Percentiles rank a stretch among this genome's conserved stretches.
Evolutionary conservation across 2,797 vertebrate species (phyloP).

Genomic region (Hozukius guyotensis): DNA sequence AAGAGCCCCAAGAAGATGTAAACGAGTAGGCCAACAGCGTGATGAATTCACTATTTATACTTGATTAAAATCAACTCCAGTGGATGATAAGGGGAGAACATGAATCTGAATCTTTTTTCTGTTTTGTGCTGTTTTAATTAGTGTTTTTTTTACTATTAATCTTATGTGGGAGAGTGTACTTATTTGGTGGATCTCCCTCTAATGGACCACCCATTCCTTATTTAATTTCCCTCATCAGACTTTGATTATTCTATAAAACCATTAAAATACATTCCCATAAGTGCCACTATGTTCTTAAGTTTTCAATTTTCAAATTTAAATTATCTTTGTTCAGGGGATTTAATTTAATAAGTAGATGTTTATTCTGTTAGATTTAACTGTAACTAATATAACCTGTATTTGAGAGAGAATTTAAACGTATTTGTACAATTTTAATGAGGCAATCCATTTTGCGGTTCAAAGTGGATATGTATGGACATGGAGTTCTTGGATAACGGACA

Average conservation of each 20-base stretch:
- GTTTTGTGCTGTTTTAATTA: not conserved
- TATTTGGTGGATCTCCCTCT: not conserved
- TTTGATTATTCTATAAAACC: not conserved
- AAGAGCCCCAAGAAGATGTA: conserved; percentile 27
- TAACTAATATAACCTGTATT: not conserved
- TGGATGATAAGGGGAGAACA: not conserved
- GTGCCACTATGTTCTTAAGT: not conserved
- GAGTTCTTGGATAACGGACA: conserved; percentile 22
- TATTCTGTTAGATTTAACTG: not conserved
- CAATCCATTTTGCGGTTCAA: not conserved
- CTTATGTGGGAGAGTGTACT: not conserved
- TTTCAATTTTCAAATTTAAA: not conserved
- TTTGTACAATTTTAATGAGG: not conserved
- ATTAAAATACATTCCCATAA: not conserved
- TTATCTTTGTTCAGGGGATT: not conserved
- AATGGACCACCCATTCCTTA: not conserved
- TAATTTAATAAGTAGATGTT: not conserved
- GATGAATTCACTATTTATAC: conserved; percentile 14
- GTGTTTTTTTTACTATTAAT: not conserved
- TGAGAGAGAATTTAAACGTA: not conserved
- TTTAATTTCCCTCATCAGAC: not conserved
- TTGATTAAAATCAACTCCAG: conserved; percentile 33
- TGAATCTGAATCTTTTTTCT: not conserved
- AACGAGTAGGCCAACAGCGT: conserved; percentile 11
- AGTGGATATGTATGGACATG: not conserved